These are phyloP conservation scores for Lasioglossum pauxillum DNA, from an alignment of 2,888 invertebrate species.

Conservation along the genomic window DNA sequence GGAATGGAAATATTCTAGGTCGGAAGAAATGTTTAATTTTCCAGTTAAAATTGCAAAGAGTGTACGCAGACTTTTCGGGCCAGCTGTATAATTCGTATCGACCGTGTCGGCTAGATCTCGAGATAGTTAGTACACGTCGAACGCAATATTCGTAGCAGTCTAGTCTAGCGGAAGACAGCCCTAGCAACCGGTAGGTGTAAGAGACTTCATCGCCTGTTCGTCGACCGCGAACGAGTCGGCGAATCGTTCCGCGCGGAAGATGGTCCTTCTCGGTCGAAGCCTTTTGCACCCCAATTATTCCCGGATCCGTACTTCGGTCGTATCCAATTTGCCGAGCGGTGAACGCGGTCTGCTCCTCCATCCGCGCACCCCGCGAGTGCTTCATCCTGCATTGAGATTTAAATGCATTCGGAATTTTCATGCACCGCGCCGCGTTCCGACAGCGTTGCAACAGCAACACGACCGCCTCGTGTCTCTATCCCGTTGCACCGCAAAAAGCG, in stretches of 20 bases:
- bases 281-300: slow-evolving; percentile 32
- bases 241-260: slow-evolving; percentile 14
- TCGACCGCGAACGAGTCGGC: slow-evolving; percentile 1
- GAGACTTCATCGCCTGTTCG: neutral
- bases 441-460: neutral
- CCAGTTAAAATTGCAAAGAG: no score
- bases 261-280: slow-evolving; percentile 11
- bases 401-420: neutral
- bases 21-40: no score
- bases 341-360: neutral
- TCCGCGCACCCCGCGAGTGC: neutral
- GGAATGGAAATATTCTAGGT: no score
- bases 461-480: neutral
- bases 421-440: neutral
- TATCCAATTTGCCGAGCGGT: slow-evolving; percentile 14
- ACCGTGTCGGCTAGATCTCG: neutral
- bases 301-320: slow-evolving; percentile 12
- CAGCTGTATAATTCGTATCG: neutral
- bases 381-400: slow-evolving; percentile 7
- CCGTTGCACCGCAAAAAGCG: slow-evolving; percentile 2
- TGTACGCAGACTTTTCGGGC: neutral
- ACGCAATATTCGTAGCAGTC: neutral
- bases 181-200: neutral
- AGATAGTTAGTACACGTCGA: neutral
- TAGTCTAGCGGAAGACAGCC: neutral